Conservation (phyloP, 2,797 vertebrate genomes). For the Enteromius treurensis region DNA sequence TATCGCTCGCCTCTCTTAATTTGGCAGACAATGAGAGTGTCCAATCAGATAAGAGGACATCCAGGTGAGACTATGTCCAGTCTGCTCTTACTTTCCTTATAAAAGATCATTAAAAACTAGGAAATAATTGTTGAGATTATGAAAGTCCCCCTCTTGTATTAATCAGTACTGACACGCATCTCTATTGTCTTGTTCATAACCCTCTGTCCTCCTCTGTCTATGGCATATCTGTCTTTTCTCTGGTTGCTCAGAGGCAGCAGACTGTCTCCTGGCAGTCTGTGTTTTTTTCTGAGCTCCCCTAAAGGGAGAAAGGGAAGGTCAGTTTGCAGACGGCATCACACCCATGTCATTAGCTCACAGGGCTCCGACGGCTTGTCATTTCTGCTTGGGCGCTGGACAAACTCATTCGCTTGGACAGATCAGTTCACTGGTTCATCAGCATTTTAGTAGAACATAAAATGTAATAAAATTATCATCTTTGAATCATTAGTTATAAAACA, state of each 20-base stretch:
- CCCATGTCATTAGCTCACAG: constrained; percentile 23
- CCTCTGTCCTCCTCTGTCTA: constrained; percentile 27
- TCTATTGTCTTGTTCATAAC: constrained; percentile 13
- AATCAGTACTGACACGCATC: background rate
- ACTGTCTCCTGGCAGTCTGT: constrained; percentile 75
- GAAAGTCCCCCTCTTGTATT: background rate
- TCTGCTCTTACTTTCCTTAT: background rate
- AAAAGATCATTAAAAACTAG: background rate
- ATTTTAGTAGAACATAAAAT: background rate
- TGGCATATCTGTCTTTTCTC: constrained; percentile 7
- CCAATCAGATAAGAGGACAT: constrained; percentile 88
- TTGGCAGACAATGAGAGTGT: constrained; percentile 88
- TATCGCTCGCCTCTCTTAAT: constrained; percentile 94
- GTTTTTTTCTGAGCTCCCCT: constrained; percentile 80
- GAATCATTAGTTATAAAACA: background rate
- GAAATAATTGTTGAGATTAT: background rate
- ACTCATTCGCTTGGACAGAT: constrained; percentile 33
- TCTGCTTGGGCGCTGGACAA: constrained; percentile 6
- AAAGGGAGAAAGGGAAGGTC: constrained; percentile 84
- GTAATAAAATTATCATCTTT: background rate
- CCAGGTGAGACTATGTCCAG: constrained; percentile 79
- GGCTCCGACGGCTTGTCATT: constrained; percentile 11
- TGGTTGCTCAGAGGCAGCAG: constrained; percentile 77
- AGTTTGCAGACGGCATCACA: constrained; percentile 66
- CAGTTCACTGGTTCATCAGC: constrained; percentile 3